These are phyloP conservation scores for Mastomys coucha DNA, from an alignment of 2,113 vertebrate genomes.

Conservation along the genomic window DNA sequence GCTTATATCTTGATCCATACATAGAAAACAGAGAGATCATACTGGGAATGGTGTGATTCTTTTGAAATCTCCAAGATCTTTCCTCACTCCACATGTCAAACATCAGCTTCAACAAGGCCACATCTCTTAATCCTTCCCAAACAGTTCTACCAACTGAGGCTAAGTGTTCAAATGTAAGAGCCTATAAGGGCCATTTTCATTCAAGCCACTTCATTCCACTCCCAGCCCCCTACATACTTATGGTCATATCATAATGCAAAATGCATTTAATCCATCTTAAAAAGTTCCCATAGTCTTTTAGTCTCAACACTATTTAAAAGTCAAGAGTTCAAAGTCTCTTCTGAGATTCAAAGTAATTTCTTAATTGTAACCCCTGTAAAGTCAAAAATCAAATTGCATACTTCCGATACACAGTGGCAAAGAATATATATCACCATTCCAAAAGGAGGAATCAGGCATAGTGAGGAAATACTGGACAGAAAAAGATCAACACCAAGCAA, in stretches of 20 bases:
- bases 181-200: not conserved
- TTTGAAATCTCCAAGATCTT: not conserved
- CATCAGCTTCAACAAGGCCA: not conserved
- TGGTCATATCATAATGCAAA: not conserved
- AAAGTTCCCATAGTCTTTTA: not conserved
- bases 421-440: not conserved
- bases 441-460: not conserved
- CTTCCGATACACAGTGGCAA: not conserved
- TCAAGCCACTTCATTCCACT: not conserved
- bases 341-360: not conserved
- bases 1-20: not conserved
- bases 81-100: not conserved
- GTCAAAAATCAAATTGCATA: not conserved
- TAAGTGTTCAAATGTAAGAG: not conserved
- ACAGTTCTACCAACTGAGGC: not conserved
- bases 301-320: not conserved
- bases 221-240: not conserved
- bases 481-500: not conserved
- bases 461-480: not conserved
- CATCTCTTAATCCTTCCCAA: not conserved
- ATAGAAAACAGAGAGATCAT: not conserved
- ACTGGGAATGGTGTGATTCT: not conserved
- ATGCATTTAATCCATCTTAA: not conserved
- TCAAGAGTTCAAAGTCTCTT: not conserved
- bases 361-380: not conserved